Conservation (phyloP, 2,888 invertebrate genomes). For the Silvanus unidentatus region DNA sequence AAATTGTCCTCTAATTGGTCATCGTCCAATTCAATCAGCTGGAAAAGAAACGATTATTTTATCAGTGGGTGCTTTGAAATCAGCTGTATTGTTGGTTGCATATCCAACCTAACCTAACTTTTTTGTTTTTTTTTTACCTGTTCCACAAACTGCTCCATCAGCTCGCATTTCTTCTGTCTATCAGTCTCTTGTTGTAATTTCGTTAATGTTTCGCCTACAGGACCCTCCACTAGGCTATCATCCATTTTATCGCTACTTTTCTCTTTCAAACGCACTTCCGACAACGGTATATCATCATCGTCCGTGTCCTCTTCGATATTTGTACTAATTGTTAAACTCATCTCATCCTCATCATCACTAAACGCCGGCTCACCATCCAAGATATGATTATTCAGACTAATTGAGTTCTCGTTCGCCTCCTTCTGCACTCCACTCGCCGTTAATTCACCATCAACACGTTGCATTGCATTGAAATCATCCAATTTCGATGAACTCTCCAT, state of each 20-base stretch:
- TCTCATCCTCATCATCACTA: constrained; percentile 79
- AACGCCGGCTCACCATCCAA: constrained; percentile 67
- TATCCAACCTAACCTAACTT: no score
- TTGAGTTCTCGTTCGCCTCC: constrained; percentile 19
- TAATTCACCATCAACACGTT: constrained; percentile 25
- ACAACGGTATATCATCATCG: constrained; percentile 71
- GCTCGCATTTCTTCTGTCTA: constrained; percentile 56
- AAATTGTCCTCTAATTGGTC: constrained; percentile 57
- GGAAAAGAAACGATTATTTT: no score
- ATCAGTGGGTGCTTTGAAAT: no score
- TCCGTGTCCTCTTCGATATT: constrained; percentile 58
- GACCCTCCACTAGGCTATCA: constrained; percentile 49
- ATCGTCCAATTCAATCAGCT: constrained; percentile 52
- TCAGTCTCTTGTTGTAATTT: constrained; percentile 55
- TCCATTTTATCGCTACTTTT: constrained; percentile 40
- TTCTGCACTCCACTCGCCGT: constrained; percentile 17
- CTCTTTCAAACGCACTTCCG: constrained; percentile 66
- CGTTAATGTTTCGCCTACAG: constrained; percentile 52
- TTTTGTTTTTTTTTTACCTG: constrained; percentile 9
- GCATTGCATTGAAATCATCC: constrained; percentile 40
- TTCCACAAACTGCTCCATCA: constrained; percentile 45
- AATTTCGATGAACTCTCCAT: constrained; percentile 50
- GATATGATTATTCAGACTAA: constrained; percentile 44
- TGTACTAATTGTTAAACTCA: constrained; percentile 40
- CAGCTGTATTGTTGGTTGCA: no score